Percentiles rank a stretch among this genome's conserved stretches.
These are phyloP conservation scores for Hemicrepidius hirtus DNA, from an alignment of 2,888 invertebrate genomes.

Conservation along the genomic window DNA sequence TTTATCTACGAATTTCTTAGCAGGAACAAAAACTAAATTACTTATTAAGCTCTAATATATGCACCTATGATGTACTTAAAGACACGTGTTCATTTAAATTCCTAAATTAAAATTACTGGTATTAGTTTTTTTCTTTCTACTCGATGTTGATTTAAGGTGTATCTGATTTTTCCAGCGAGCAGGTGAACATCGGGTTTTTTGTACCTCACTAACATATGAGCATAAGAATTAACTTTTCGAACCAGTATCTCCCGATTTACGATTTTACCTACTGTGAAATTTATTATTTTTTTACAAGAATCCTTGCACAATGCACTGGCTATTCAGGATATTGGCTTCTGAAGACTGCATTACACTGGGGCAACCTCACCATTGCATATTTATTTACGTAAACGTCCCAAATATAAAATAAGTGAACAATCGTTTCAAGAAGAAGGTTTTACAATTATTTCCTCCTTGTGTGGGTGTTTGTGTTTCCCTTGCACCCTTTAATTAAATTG, in stretches of 20 bases:
- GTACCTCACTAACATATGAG: slow-evolving; percentile 31
- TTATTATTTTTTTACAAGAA: slow-evolving; percentile 24
- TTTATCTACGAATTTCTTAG: slow-evolving; percentile 47
- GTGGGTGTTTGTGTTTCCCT: too few relatives aligned
- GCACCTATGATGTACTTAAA: slow-evolving; percentile 52
- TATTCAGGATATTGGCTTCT: slow-evolving; percentile 20
- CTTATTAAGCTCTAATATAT: slow-evolving; percentile 52
- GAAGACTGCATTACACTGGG: slow-evolving; percentile 26
- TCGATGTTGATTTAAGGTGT: slow-evolving; percentile 60
- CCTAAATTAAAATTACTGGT: slow-evolving; percentile 64
- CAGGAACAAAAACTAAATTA: slow-evolving; percentile 48
- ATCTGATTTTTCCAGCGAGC: slow-evolving; percentile 60
- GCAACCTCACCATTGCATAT: too few relatives aligned
- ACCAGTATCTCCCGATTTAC: slow-evolving; percentile 42
- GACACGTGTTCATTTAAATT: slow-evolving; percentile 65
- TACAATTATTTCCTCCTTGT: too few relatives aligned
- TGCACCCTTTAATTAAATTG: too few relatives aligned
- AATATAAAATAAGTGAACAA: too few relatives aligned
- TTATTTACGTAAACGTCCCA: too few relatives aligned
- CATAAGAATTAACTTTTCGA: slow-evolving; percentile 38
- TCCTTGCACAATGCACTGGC: slow-evolving; percentile 12
- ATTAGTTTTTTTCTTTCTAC: slow-evolving; percentile 54
- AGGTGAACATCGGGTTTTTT: slow-evolving; percentile 56
- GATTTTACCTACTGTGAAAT: slow-evolving; percentile 27
- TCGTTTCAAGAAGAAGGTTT: too few relatives aligned